Base-by-base conservation (phyloP, 2,113 vertebrate genomes). In the Rana temporaria region DNA sequence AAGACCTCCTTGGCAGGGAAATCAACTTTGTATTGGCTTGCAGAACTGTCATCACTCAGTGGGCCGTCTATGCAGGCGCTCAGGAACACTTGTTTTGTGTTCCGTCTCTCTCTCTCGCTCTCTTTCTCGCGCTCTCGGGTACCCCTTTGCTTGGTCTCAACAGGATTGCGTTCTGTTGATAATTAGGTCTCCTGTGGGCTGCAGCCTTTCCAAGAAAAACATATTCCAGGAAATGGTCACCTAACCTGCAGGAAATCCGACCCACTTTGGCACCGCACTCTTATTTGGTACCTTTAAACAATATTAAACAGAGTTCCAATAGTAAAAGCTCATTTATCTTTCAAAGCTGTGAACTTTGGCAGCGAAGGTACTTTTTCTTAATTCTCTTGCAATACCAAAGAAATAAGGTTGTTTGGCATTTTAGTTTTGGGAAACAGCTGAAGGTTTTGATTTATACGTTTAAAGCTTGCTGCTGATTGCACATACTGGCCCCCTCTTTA, bases 221-320 rank as follows among this genome's bases (percentile, higher is more conserved):
- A 83, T 76, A 60, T 83, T 83, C 81, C 81, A 83, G 81, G 81
- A 83, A 83, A 76, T 19, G 71, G 81, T 83, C 81, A 76, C 81
- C 71, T 75, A 83, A 76, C 52, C 9, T 83, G 67, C 26, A 74
- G 70, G 62, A 83, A 75, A 59, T 76, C 26, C 55, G 32, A 74
- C 34, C 70, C 62, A 18, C 53, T 76, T 67, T 75, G 81, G 71
- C 71, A 67, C 48, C 16, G 64, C 19, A 11, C 64, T 76, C 16
- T 60, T 65, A 38, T 83, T 75, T 75, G 81, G 62, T 76, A 75
- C 81, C 63, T 83, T 76, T 83, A 83, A 68, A 76, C 63, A 76
- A 83, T 83, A 83, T 83, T 83, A 68, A 83, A 76, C 81, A 60
- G 63, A 83, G 68, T 66, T 76, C 81, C 71, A 76, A 83, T 83